Evolutionary conservation across 2,113 vertebrate genomes (phyloP).

Genomic region (Xenopus borealis): DNA sequence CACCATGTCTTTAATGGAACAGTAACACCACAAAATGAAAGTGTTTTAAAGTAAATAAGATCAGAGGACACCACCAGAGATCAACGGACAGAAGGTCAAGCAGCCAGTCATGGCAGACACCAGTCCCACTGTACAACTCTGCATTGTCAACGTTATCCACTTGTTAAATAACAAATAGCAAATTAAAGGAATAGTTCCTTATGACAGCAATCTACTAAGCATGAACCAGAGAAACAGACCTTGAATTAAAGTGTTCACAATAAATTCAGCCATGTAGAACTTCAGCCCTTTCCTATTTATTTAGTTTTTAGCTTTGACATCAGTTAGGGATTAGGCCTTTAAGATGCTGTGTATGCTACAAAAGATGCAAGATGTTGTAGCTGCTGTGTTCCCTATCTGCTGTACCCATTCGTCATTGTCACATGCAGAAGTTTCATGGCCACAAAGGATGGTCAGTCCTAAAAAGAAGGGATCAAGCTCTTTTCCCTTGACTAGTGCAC

Average conservation of each 20-base stretch:
- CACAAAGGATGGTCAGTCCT: slow-evolving; percentile 12
- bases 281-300: background rate
- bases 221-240: too few relatives aligned
- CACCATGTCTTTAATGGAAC: too few relatives aligned
- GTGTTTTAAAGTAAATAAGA: too few relatives aligned
- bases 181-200: too few relatives aligned
- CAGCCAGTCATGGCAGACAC: too few relatives aligned
- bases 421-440: background rate
- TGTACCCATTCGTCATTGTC: slow-evolving; percentile 27
- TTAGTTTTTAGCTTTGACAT: slow-evolving; percentile 7
- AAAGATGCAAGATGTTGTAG: background rate
- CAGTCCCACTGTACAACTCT: too few relatives aligned
- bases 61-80: too few relatives aligned
- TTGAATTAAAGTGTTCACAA: background rate
- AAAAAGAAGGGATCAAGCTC: background rate
- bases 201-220: too few relatives aligned
- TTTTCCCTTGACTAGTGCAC: slow-evolving; percentile 2
- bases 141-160: too few relatives aligned
- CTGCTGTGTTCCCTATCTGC: slow-evolving; percentile 5
- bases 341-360: slow-evolving; percentile 19
- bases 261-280: background rate
- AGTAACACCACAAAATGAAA: too few relatives aligned
- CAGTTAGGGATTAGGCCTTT: slow-evolving; percentile 14
- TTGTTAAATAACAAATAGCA: too few relatives aligned
- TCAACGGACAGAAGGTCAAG: too few relatives aligned